phyloP scores from a whole-genome alignment of 2,797 vertebrate genomes.

The Neosalanx taihuensis region DNA sequence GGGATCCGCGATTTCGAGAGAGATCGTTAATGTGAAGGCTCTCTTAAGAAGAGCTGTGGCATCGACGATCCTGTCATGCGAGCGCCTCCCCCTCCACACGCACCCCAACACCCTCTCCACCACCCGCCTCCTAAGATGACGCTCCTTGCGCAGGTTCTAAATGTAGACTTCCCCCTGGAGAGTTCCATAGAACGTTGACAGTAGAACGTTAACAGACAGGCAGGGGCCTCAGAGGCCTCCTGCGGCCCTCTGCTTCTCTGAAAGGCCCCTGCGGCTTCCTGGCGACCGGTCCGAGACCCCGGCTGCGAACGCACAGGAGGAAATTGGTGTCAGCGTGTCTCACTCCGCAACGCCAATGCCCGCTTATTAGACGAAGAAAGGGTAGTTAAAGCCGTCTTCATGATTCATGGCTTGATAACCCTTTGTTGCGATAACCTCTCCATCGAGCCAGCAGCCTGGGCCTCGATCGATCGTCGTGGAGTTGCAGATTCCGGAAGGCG shows the following conservation, averaged over 20 bases:
- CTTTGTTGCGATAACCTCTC: background rate
- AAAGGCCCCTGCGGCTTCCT: conserved; percentile 25
- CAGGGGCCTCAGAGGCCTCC: conserved; percentile 17
- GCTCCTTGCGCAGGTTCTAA: conserved; percentile 39
- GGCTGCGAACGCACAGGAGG: background rate
- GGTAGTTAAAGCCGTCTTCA: background rate
- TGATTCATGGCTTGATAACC: background rate
- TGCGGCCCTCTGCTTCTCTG: conserved; percentile 17
- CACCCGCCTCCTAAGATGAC: conserved; percentile 32
- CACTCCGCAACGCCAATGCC: background rate
- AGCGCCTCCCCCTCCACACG: no score
- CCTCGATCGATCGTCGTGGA: no score
- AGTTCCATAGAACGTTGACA: conserved; percentile 26
- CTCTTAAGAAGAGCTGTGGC: no score
- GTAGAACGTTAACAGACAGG: no score
- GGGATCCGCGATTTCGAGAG: background rate
- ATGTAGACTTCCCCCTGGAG: conserved; percentile 24
- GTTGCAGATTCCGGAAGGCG: no score
- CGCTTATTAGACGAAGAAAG: background rate
- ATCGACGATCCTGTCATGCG: conserved; percentile 17
- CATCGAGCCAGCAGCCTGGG: background rate
- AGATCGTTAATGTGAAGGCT: background rate
- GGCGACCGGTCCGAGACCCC: background rate
- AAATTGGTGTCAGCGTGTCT: background rate
- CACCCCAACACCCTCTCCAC: background rate